Conservation (phyloP, 1,140 invertebrate genomes). For the Brachionus koreanus region DNA sequence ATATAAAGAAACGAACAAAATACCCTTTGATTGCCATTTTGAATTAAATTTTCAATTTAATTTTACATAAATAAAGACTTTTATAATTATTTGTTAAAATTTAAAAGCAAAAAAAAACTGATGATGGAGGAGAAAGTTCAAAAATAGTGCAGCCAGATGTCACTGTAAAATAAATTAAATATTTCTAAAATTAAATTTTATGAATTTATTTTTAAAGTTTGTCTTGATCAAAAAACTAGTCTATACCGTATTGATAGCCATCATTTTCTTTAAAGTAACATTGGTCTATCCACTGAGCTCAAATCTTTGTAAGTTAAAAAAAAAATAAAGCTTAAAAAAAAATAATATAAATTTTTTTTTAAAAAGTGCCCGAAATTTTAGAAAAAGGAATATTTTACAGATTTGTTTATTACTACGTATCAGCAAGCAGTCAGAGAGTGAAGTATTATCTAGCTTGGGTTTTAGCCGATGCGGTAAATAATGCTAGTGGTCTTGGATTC, state of each 20-base stretch:
- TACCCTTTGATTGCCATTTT: no score
- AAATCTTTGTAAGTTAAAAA: conserved; percentile 57
- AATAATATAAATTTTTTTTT: neutral
- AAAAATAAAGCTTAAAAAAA: conserved; percentile 23
- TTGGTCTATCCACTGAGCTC: conserved; percentile 62
- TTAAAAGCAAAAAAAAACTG: conserved; percentile 14
- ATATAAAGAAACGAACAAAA: no score
- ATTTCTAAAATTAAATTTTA: neutral
- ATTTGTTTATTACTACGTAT: conserved; percentile 64
- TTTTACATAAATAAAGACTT: neutral
- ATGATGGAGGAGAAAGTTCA: neutral
- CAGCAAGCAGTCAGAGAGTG: conserved; percentile 66
- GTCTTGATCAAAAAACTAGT: conserved; percentile 66
- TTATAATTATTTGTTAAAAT: neutral
- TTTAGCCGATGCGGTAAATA: conserved; percentile 81
- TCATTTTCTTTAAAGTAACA: conserved; percentile 67
- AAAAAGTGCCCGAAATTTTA: conserved; percentile 23
- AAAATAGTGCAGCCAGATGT: conserved; percentile 33
- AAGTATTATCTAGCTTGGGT: conserved; percentile 96
- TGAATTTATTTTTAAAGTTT: conserved; percentile 48
- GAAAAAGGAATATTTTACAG: conserved; percentile 60
- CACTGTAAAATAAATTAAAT: neutral
- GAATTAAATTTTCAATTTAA: no score
- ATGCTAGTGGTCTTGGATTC: conserved; percentile 85
- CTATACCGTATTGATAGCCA: conserved; percentile 59